phyloP scores from a whole-genome alignment of 2,888 invertebrate genomes.

The Platycheirus rosarum region DNA sequence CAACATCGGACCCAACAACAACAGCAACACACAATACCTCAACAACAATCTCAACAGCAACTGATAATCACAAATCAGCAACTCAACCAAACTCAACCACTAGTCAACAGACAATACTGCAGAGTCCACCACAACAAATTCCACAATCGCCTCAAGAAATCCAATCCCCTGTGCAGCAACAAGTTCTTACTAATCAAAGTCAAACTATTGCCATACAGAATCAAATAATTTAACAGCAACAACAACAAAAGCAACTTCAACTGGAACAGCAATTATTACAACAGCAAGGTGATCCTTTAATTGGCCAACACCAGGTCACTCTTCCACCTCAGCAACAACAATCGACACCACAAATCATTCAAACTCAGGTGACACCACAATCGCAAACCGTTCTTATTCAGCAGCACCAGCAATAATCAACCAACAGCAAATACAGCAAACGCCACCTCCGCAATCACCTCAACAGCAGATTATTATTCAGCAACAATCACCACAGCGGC shows the following conservation, averaged over 20 bases:
- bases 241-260: slow-evolving; percentile 85
- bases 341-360: slow-evolving; percentile 69
- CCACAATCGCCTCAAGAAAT: slow-evolving; percentile 71
- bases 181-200: slow-evolving; percentile 75
- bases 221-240: slow-evolving; percentile 82
- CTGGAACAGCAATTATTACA: slow-evolving; percentile 81
- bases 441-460: slow-evolving; percentile 79
- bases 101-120: slow-evolving; percentile 45
- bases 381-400: slow-evolving; percentile 81
- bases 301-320: slow-evolving; percentile 78
- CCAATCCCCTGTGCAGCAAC: slow-evolving; percentile 79
- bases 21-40: slow-evolving; percentile 76
- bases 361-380: slow-evolving; percentile 78
- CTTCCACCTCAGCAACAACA: slow-evolving; percentile 83
- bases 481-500: slow-evolving; percentile 80
- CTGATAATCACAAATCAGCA: slow-evolving; percentile 81
- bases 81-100: slow-evolving; percentile 37
- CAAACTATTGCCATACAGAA: slow-evolving; percentile 76
- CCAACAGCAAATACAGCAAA: slow-evolving; percentile 78
- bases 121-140: slow-evolving; percentile 75
- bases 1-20: slow-evolving; percentile 79
- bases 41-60: slow-evolving; percentile 79
- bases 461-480: slow-evolving; percentile 85
- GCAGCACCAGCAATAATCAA: slow-evolving; percentile 76
- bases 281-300: slow-evolving; percentile 75